phyloP scores from a whole-genome alignment of 2,113 vertebrate species.

The Heteronetta atricapilla region DNA sequence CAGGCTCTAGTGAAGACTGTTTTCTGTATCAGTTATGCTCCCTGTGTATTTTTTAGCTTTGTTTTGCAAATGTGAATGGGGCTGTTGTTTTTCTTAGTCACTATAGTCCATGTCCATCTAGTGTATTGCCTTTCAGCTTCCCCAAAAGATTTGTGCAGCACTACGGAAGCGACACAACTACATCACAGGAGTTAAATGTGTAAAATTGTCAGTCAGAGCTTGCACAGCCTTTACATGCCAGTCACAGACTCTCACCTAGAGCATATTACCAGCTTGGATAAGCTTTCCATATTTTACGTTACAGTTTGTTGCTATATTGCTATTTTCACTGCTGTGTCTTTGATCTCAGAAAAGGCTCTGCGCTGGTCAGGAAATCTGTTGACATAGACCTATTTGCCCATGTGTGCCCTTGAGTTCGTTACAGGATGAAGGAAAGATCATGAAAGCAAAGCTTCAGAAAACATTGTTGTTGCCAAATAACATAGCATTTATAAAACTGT shows the following conservation, averaged over 20 bases:
- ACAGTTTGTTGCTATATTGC: constrained; percentile 4
- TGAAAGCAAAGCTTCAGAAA: constrained; percentile 27
- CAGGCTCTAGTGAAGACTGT: not conserved
- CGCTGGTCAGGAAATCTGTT: not conserved
- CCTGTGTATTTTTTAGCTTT: not conserved
- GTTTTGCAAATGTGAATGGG: not conserved
- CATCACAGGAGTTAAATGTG: not conserved
- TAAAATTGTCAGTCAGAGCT: not conserved
- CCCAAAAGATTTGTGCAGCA: not conserved
- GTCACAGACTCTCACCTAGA: not conserved
- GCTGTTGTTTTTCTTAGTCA: not conserved
- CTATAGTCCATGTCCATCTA: not conserved
- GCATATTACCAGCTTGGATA: not conserved
- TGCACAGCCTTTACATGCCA: not conserved
- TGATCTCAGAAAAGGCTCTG: constrained; percentile 28
- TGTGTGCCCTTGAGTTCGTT: not conserved
- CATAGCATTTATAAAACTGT: not conserved
- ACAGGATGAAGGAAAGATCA: not conserved
- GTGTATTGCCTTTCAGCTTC: not conserved
- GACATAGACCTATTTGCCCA: not conserved
- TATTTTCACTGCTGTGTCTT: constrained; percentile 38
- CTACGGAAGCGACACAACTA: not conserved
- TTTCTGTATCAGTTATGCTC: not conserved
- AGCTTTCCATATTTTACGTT: not conserved
- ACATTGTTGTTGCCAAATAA: constrained; percentile 7